Evolutionary conservation across 2,113 vertebrate genomes (phyloP), one percentile per base, ranked within the genome.

Genomic region (Corythornis vintsioides): DNA sequence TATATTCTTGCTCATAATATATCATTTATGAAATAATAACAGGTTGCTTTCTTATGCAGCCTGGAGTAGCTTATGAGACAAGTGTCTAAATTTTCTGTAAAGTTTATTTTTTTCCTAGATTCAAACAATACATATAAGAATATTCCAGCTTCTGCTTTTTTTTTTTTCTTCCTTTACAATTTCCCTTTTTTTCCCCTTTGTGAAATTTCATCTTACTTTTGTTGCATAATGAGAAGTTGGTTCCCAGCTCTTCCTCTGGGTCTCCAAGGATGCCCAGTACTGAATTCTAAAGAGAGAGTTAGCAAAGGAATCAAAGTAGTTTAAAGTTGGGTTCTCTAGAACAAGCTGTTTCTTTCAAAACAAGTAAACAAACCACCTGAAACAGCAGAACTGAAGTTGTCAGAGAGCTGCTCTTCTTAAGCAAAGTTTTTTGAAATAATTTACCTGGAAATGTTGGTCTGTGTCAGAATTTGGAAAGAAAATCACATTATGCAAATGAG

Each of bases 401-500:
- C 55, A 69, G 29, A 71, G 43, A 63, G 8, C 31, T 59, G 29
- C 0, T 66, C 11, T 24, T 89, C 53, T 47, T 52, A 69, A 76
- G 47, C 10, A 59, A 67, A 13, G 2, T n/a, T 4, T 61, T 83
- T 86, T 56, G 3, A 74, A 76, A 71, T 22, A 61, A 33, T 42
- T 26, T 35, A 10, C 7, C 6, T 6, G 1, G 15, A 52, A 90
- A 29, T 12, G 10, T 18, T 47, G 31, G 12, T 45, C 3, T 57
- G 43, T 53, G 10, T 26, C 35, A 35, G 43, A 87, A 61, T 73
- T 74, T 88, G 8, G 43, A 84, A 55, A 33, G 15, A 38, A 69
- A 73, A 48, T 33, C 35, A 3, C 2, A 55, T 69, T 31, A 57
- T 0, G 0, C 9, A 59, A 80, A 61, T 52, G 31, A 16, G 5